Evolutionary conservation across 2,113 vertebrate species (phyloP), one percentile per base, ranked within the genome.

Genomic region (Thomomys bottae): DNA sequence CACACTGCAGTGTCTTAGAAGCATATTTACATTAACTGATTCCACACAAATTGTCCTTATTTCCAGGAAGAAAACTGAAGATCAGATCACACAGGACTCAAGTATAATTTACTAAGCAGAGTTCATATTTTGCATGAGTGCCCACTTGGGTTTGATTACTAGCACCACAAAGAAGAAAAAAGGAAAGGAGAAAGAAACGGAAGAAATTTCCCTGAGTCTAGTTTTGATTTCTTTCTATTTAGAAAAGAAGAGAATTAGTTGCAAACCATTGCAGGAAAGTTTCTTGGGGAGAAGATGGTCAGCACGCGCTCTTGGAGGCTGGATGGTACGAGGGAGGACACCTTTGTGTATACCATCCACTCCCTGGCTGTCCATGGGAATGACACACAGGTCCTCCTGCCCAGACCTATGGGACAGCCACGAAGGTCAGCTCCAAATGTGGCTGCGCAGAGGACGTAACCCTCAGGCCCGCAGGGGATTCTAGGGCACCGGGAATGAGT

Each of bases 361-460:
- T 93, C 40, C 26, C 1, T 64, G 89, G 72, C 64, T 92, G 49
- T 28, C 42, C 12, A 71, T 90, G 38, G 89, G 81, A 24, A 17
- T 40, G 77, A 93, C 23, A 40, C 78, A 77, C 30, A 24, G 24
- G 84, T 66, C 73, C 28, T 81, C 87, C 87, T 28, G 1, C 30
- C 75, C 85, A 93, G 81, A 84, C 95, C 92, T 93, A 64, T 40
- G 89, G 89, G 42, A 87, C 94, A 95, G 54, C 40, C 95, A 93
- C 91, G 68, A 96, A 70, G 94, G 87, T 3, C 64, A 89, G 40
- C 21, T 57, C 18, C 42, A 30, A 32, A 87, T 26, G n/a, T 70
- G 45, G 18, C 24, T 61, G 3, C 28, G 11, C 1, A 20, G 34
- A 42, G 14, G 72, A 6, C 18, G 5, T 17, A 30, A 23, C 4